Conservation (phyloP, 2,888 invertebrate species). For the Hemaris fuciformis region DNA sequence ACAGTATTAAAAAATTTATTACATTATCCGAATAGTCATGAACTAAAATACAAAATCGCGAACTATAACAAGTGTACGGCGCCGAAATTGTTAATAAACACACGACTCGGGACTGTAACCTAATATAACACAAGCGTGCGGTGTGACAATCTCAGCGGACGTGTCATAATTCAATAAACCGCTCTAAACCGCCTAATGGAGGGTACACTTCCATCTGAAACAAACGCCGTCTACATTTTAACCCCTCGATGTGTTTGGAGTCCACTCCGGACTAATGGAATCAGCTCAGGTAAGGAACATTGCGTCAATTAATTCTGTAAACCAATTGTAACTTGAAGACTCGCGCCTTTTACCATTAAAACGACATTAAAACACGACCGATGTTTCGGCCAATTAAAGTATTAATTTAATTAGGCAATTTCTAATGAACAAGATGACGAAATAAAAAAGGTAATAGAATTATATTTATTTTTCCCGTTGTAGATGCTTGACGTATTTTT, state of each 20-base stretch:
- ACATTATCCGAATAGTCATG: too few relatives aligned
- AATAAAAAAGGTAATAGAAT: background rate
- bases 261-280: constrained; percentile 18
- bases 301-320: constrained; percentile 5
- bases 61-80: background rate
- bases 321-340: background rate
- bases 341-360: background rate
- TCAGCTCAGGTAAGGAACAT: constrained; percentile 15
- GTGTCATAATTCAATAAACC: constrained; percentile 55
- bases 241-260: constrained; percentile 13
- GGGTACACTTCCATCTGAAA: constrained; percentile 36
- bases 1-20: too few relatives aligned
- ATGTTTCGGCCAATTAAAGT: background rate
- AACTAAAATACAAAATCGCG: background rate
- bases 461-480: too few relatives aligned
- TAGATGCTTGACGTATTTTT: too few relatives aligned
- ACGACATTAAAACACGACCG: background rate
- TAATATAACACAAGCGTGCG: constrained; percentile 39
- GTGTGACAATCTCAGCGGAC: constrained; percentile 42
- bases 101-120: constrained; percentile 30
- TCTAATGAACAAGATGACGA: background rate
- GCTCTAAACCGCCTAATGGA: constrained; percentile 51
- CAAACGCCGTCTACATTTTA: constrained; percentile 15
- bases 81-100: background rate
- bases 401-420: background rate